Evolutionary conservation across 2,113 vertebrate species (phyloP), one percentile per base, ranked within the genome.

Genomic region (Dipodomys stephensi): DNA sequence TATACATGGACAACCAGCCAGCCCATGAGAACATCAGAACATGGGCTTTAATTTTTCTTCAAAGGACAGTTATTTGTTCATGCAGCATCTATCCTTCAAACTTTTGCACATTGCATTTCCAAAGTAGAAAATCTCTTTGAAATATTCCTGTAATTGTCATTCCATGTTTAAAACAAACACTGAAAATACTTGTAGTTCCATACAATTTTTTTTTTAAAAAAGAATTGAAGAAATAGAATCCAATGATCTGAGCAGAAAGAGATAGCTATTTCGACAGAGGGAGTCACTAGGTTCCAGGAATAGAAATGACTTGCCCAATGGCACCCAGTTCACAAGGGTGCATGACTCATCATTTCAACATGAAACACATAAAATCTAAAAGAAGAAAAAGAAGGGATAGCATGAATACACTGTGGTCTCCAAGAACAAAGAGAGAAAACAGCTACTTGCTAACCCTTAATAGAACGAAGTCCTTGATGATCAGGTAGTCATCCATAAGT

Each of bases 101-200:
- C 30, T 77, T 85, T 77, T 85, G 49, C 30, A 94, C 84, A 94
- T 0, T 82, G 15, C 7, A 79, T 87, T 91, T 77, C 84, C 90
- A 81, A 84, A 88, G 60, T 27, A 87, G 60, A 90, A 94, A 90
- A 87, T 72, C 20, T 92, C 71, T 84, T 83, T 84, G 80, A 94
- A 91, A 46, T 90, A 68, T 68, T n/a, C 32, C 60, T 84, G 23
- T 25, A 65, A 87, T 23, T 88, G n/a, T 44, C 80, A 81, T 72
- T 93, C 32, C 44, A 49, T 57, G 35, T 25, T 71, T 88, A 89
- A 95, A 96, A 84, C 13, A 76, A 77, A 30, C 82, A 90, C 57
- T 39, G 39, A 39, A 81, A 73, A 18, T 53, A 64, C 62, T 72
- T 79, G 2, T 28, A 74, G 65, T 49, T 77, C 68, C 68, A 93